Evolutionary conservation across 2,113 vertebrate genomes (phyloP).

Genomic region (Notarius lentiginosus): DNA sequence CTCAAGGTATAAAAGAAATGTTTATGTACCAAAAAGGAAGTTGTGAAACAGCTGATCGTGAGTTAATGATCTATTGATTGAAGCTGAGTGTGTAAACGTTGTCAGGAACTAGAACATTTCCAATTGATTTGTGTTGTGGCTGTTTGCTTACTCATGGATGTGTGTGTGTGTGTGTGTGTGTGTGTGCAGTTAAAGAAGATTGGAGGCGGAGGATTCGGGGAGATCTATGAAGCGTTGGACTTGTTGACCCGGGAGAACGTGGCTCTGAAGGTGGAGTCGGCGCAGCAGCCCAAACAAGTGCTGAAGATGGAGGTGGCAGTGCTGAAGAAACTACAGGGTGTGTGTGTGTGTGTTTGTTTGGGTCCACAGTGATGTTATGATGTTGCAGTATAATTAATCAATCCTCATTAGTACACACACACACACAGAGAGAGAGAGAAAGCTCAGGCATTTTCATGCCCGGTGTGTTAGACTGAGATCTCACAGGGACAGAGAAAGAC

Average conservation of each 20-base stretch:
- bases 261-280: conserved; percentile 97
- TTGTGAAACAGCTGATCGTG: neutral
- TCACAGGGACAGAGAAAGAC: conserved; percentile 31
- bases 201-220: conserved; percentile 94
- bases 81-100: neutral
- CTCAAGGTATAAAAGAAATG: neutral
- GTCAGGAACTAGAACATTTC: neutral
- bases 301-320: conserved; percentile 99
- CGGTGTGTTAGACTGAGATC: conserved; percentile 8
- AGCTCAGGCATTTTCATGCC: conserved; percentile 28
- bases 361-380: neutral
- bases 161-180: conserved; percentile 16
- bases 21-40: neutral
- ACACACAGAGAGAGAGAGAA: neutral
- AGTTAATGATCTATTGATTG: neutral
- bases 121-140: neutral
- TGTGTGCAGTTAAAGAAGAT: conserved; percentile 90
- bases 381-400: conserved; percentile 3
- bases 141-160: neutral
- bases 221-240: conserved; percentile 97
- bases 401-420: neutral
- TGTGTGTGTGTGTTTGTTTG: conserved; percentile 23
- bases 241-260: conserved; percentile 93
- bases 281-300: conserved; percentile 97
- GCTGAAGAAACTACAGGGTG: conserved; percentile 96